Percentiles rank a stretch among this genome's conserved stretches.
These are phyloP conservation scores for Caenorhabditis virilis DNA, from an alignment of 2,888 invertebrate genomes.

Conservation along the genomic window DNA sequence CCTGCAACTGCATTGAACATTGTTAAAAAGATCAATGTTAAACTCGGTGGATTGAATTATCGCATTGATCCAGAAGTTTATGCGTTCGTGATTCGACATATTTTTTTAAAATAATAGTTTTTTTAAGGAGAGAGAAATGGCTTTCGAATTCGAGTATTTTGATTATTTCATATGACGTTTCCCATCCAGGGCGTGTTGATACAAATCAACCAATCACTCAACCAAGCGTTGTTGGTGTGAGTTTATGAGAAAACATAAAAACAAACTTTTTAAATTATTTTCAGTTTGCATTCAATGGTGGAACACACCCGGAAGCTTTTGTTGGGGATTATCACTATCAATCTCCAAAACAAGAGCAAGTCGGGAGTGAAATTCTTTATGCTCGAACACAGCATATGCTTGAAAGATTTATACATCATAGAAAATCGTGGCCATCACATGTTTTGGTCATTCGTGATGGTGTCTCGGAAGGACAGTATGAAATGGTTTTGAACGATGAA, in stretches of 20 bases:
- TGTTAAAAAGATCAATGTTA: constrained; percentile 36
- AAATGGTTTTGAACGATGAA: constrained; percentile 34
- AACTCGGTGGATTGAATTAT: constrained; percentile 34
- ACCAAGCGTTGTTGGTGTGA: constrained; percentile 37
- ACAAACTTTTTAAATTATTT: neutral
- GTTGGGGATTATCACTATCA: constrained; percentile 52
- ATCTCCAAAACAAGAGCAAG: constrained; percentile 33
- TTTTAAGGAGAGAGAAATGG: constrained; percentile 5
- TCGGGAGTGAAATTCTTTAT: constrained; percentile 21
- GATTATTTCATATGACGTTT: constrained; percentile 40
- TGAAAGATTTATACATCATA: constrained; percentile 8
- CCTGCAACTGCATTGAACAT: constrained; percentile 8
- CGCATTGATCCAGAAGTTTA: constrained; percentile 12
- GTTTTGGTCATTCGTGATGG: constrained; percentile 47
- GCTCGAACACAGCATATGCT: constrained; percentile 39
- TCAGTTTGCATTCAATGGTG: constrained; percentile 47
- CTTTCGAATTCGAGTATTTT: constrained; percentile 8
- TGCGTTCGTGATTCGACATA: constrained; percentile 12
- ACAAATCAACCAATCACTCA: constrained; percentile 10
- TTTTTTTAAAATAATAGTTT: neutral
- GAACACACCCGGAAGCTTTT: constrained; percentile 16
- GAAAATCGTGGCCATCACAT: constrained; percentile 19
- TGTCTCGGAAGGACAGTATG: constrained; percentile 49
- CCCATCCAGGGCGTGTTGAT: constrained; percentile 20
- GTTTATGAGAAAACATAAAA: constrained; percentile 5